Base-by-base conservation (phyloP, 64 coral and sea anemone species). In the Montipora capricornis region DNA sequence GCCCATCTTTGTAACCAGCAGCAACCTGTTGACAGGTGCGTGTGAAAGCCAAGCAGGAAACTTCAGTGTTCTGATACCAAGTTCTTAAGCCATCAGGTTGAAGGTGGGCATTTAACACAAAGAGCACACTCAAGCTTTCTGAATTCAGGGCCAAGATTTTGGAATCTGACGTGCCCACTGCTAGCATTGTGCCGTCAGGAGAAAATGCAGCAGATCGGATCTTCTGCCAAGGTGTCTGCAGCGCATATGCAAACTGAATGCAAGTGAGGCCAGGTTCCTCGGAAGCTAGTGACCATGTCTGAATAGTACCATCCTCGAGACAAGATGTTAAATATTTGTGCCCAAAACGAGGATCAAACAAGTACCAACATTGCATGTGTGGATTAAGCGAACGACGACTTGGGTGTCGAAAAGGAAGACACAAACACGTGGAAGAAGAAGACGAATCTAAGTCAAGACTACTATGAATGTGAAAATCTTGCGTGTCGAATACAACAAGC, bases 51-150 rank as follows among this genome's bases (percentile, higher is more conserved):
- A 98, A 77, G 49, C 96, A 98, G 3, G 96, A 98, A 29, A 98
- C 96, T 78, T 98, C 96, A 1, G 96, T 98, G 73, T 98, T 98
- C 44, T 94, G 96, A 49, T 98, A 98, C 96, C 96, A 98, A 8
- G 96, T 98, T 71, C 93, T 78, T 60, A 98, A 86, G 14, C 96
- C 96, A 73, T 98, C 96, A 45, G 96, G 96, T 37, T 98, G 96
- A 20, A 95, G 67, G 53, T 98, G 89, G 2, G 96, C 96, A 92
- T 98, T 98, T 7, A 98, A 60, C 44, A 93, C 77, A 91, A 95
- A 98, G 47, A 98, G 67, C 8, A 92, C 77, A 84, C 79, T 82
- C 44, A 98, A 64, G 68, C 96, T 98, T 68, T 98, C 96, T 26
- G 96, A 98, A 53, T 98, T 98, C 58, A 98, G 26, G 45, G 86